phyloP scores from a whole-genome alignment of 2,797 vertebrate genomes.

The Menidia menidia region DNA sequence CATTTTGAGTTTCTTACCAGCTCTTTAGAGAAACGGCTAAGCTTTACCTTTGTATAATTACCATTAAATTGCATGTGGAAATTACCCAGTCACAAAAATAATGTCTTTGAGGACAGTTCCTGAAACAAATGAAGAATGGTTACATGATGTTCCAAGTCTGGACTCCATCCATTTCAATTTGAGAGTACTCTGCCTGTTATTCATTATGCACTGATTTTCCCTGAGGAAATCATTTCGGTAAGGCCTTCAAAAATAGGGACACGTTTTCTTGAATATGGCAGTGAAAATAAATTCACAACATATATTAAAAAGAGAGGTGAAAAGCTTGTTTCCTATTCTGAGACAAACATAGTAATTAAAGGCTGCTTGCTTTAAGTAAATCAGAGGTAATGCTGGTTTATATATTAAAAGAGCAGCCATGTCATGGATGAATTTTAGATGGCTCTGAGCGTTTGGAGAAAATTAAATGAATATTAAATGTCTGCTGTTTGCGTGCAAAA shows the following conservation, averaged over 20 bases:
- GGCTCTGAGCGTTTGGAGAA: background rate
- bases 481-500: too few relatives aligned
- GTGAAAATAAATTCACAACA: conserved; percentile 15
- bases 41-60: conserved; percentile 41
- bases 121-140: conserved; percentile 24
- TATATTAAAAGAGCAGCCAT: conserved; percentile 2
- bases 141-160: conserved; percentile 29
- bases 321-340: background rate
- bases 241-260: conserved; percentile 36
- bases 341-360: conserved; percentile 26
- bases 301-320: conserved; percentile 10
- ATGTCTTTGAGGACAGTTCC: conserved; percentile 29
- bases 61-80: conserved; percentile 38
- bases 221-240: conserved; percentile 23
- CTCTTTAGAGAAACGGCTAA: conserved; percentile 22
- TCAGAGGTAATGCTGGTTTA: background rate
- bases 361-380: conserved; percentile 8
- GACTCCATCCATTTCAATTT: conserved; percentile 33
- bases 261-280: conserved; percentile 21
- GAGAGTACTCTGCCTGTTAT: conserved; percentile 27
- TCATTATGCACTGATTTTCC: conserved; percentile 54
- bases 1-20: conserved; percentile 17
- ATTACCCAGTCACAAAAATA: conserved; percentile 42
- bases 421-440: background rate
- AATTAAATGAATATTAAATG: conserved; percentile 4